phyloP scores from a whole-genome alignment of 2,113 vertebrate genomes.

The Recurvirostra avosetta region DNA sequence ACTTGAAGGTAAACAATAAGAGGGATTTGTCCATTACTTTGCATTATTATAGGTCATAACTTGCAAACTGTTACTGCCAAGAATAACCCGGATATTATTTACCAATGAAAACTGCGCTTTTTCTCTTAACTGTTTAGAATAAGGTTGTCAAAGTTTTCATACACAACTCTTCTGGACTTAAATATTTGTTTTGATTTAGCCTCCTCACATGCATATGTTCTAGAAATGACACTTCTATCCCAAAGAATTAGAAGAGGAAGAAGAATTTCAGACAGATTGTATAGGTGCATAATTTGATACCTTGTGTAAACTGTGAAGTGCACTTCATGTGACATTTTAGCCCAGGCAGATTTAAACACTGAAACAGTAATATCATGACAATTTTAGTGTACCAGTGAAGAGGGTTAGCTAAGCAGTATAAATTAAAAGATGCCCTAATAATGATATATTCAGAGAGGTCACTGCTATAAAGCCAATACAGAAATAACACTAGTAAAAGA shows the following conservation, averaged over 20 bases:
- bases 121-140: neutral
- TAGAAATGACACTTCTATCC: neutral
- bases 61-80: neutral
- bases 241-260: neutral
- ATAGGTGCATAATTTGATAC: neutral
- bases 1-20: constrained; percentile 86
- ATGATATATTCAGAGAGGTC: neutral
- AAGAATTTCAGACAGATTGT: neutral
- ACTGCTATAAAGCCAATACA: neutral
- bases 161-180: neutral
- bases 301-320: neutral
- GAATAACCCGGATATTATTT: neutral
- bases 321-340: neutral
- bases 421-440: neutral
- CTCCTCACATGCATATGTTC: neutral
- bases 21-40: neutral
- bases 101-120: neutral
- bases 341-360: neutral
- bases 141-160: neutral
- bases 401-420: neutral
- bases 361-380: neutral
- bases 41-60: neutral
- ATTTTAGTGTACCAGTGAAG: neutral
- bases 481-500: neutral
- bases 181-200: neutral